Conservation (phyloP, 1,140 invertebrate genomes). For the Meloidogyne hapla region DNA sequence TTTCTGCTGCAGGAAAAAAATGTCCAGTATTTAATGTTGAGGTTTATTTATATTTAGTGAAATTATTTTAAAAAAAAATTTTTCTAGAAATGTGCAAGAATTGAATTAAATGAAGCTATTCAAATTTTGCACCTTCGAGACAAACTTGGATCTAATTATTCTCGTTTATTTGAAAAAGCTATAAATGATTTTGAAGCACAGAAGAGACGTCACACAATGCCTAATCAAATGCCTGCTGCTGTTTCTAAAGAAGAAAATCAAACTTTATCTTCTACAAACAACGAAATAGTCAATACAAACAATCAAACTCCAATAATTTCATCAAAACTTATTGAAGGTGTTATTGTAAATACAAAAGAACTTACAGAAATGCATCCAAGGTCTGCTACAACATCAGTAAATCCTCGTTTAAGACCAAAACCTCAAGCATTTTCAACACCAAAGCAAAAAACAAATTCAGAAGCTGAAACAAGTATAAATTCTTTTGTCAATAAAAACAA, state of each 20-base stretch:
- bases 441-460: not conserved
- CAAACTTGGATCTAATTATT: conserved; percentile 50
- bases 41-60: conserved; percentile 35
- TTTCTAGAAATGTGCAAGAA: conserved; percentile 38
- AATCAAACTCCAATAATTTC: not conserved
- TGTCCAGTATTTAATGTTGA: conserved; percentile 62
- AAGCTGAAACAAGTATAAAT: not conserved
- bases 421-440: conserved; percentile 35
- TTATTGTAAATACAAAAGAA: conserved; percentile 54
- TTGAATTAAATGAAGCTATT: conserved; percentile 48
- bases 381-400: conserved; percentile 57
- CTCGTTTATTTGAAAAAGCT: conserved; percentile 48
- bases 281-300: not conserved
- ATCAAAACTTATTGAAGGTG: conserved; percentile 34
- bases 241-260: not conserved
- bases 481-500: not conserved
- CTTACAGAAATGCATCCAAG: conserved; percentile 13
- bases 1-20: conserved; percentile 45
- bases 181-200: conserved; percentile 51
- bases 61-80: conserved; percentile 13
- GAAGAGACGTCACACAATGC: conserved; percentile 30
- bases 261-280: not conserved
- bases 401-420: conserved; percentile 61
- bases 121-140: conserved; percentile 44
- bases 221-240: not conserved